Percentiles rank a stretch among this genome's conserved stretches.
These are phyloP conservation scores for Phrynocephalus forsythii DNA, from an alignment of 2,797 vertebrate genomes.

Conservation along the genomic window DNA sequence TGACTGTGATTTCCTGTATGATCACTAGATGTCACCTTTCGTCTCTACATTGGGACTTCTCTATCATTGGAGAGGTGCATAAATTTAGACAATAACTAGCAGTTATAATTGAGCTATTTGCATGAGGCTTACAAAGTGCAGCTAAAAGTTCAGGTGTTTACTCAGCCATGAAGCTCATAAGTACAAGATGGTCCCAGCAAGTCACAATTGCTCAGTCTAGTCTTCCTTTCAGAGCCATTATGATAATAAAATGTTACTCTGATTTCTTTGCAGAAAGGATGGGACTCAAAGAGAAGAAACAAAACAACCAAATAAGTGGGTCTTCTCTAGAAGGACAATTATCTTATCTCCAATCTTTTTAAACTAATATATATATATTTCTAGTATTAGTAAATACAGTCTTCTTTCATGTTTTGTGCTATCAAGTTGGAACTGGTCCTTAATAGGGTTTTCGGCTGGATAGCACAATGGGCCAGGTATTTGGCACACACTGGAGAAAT, in stretches of 20 bases:
- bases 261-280: neutral
- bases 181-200: neutral
- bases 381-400: too few species aligned
- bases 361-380: too few species aligned
- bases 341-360: too few species aligned
- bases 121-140: neutral
- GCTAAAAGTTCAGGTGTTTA: neutral
- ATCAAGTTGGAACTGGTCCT: too few species aligned
- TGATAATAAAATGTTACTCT: neutral
- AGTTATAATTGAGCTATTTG: neutral
- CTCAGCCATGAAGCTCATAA: neutral
- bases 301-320: too few species aligned
- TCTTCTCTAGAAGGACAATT: too few species aligned
- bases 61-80: neutral
- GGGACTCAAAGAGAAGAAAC: too few species aligned
- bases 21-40: slow-evolving; percentile 78
- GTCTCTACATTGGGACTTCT: slow-evolving; percentile 49
- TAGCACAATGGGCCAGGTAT: too few species aligned
- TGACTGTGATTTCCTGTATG: slow-evolving; percentile 65
- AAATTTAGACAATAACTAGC: neutral
- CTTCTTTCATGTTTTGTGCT: too few species aligned
- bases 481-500: neutral
- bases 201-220: neutral
- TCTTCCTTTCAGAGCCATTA: neutral
- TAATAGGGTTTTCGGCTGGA: too few species aligned